These are phyloP conservation scores for Threskiornis aethiopicus DNA, from an alignment of 2,797 vertebrate species.

Conservation along the genomic window DNA sequence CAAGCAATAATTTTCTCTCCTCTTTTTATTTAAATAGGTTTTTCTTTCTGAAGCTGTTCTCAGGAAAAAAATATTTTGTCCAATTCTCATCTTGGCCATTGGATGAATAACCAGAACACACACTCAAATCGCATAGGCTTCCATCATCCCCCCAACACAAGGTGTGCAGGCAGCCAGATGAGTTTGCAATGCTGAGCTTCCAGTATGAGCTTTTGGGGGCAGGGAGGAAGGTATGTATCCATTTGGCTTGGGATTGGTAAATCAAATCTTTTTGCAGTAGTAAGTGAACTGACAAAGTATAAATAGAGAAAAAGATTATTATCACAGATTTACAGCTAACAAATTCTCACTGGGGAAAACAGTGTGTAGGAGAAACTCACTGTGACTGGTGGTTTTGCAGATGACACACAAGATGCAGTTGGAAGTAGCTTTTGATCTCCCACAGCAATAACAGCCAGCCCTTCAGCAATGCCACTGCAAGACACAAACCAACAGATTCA, in stretches of 20 bases:
- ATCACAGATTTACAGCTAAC: neutral
- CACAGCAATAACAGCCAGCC: neutral
- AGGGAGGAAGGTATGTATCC: neutral
- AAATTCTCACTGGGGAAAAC: neutral
- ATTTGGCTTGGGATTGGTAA: neutral
- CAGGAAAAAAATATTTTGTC: neutral
- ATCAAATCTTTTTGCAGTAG: neutral
- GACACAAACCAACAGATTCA: neutral
- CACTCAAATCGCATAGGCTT: neutral
- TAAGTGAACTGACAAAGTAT: neutral
- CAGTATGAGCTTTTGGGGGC: neutral
- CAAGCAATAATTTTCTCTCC: neutral
- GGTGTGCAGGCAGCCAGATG: neutral
- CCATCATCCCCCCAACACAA: neutral
- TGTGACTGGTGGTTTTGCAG: neutral
- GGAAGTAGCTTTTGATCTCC: neutral
- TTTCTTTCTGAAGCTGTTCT: neutral
- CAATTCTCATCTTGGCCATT: neutral
- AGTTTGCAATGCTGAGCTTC: neutral
- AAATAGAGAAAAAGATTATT: neutral
- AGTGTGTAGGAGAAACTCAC: constrained; percentile 43
- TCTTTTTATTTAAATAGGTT: neutral
- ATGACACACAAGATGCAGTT: neutral
- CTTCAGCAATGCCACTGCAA: constrained; percentile 33
- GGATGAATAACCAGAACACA: neutral